These are phyloP conservation scores for Ophraella communa DNA, from an alignment of 2,888 invertebrate genomes.

Conservation along the genomic window DNA sequence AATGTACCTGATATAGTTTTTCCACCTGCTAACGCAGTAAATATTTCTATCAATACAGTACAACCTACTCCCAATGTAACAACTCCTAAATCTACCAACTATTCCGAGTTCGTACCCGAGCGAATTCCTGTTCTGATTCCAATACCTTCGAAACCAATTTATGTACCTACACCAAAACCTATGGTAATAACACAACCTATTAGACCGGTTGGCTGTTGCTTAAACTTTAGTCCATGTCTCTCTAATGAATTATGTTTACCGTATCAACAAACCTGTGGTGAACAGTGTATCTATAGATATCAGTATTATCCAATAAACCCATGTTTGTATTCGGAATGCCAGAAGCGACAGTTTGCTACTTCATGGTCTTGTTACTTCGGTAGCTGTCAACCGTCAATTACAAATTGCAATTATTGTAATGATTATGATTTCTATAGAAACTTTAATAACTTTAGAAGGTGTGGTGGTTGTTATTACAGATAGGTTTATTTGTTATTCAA, in stretches of 20 bases:
- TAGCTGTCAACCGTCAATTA: neutral
- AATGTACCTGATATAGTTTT: too few relatives aligned
- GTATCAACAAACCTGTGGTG: neutral
- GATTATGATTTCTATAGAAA: neutral
- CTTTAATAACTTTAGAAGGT: neutral
- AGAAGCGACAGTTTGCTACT: neutral
- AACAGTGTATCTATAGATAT: neutral
- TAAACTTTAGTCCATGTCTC: neutral
- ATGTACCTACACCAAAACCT: neutral
- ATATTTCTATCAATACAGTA: too few relatives aligned
- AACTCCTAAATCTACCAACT: neutral
- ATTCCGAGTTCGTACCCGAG: neutral
- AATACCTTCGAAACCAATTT: neutral
- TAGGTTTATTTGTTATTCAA: neutral
- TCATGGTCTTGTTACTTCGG: neutral
- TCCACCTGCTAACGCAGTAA: too few relatives aligned
- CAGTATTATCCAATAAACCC: neutral
- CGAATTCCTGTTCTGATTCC: neutral
- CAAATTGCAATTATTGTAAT: neutral
- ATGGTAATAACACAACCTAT: neutral
- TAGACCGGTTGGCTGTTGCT: neutral
- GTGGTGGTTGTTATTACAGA: conserved; percentile 1
- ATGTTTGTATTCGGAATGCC: neutral
- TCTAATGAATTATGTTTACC: neutral
- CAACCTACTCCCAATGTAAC: neutral